phyloP scores from a whole-genome alignment of 2,888 invertebrate species.

The Hesperia comma region DNA sequence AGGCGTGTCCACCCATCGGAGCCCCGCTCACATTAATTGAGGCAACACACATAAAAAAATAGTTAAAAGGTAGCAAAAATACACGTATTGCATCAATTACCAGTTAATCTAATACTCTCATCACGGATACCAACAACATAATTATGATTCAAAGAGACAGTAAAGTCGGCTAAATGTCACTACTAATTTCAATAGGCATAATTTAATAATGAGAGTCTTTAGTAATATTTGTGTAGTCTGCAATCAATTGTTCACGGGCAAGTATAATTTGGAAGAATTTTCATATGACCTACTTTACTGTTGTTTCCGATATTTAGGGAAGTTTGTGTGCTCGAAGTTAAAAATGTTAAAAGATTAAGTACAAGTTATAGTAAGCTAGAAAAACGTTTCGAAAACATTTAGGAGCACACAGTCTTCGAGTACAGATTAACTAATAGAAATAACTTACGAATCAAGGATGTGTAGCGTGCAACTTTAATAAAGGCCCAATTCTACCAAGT shows the following conservation, averaged over 20 bases:
- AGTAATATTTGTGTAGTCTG: not conserved
- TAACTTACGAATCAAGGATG: slow-evolving; percentile 60
- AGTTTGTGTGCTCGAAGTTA: slow-evolving; percentile 41
- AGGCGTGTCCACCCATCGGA: slow-evolving; percentile 61
- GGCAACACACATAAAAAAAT: slow-evolving; percentile 61
- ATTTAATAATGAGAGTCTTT: slow-evolving; percentile 4
- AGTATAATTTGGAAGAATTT: slow-evolving; percentile 25
- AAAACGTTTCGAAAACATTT: slow-evolving; percentile 2
- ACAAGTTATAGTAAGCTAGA: slow-evolving; percentile 1
- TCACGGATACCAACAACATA: slow-evolving; percentile 51
- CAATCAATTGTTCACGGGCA: not conserved
- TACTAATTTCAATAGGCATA: slow-evolving; percentile 19
- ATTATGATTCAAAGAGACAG: slow-evolving; percentile 59
- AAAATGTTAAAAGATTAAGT: not conserved
- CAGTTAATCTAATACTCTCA: slow-evolving; percentile 46
- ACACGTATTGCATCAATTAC: slow-evolving; percentile 52
- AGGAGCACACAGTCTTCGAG: slow-evolving; percentile 47
- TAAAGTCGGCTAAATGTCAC: slow-evolving; percentile 53
- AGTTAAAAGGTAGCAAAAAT: slow-evolving; percentile 46
- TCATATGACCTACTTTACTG: slow-evolving; percentile 43
- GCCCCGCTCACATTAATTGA: slow-evolving; percentile 61
- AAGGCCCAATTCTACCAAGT: slow-evolving; percentile 45
- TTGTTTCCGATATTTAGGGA: slow-evolving; percentile 35
- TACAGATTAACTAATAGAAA: slow-evolving; percentile 50
- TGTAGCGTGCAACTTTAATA: slow-evolving; percentile 73